These are phyloP conservation scores for Plagodis dolabraria DNA, from an alignment of 2,888 invertebrate genomes.

Conservation along the genomic window DNA sequence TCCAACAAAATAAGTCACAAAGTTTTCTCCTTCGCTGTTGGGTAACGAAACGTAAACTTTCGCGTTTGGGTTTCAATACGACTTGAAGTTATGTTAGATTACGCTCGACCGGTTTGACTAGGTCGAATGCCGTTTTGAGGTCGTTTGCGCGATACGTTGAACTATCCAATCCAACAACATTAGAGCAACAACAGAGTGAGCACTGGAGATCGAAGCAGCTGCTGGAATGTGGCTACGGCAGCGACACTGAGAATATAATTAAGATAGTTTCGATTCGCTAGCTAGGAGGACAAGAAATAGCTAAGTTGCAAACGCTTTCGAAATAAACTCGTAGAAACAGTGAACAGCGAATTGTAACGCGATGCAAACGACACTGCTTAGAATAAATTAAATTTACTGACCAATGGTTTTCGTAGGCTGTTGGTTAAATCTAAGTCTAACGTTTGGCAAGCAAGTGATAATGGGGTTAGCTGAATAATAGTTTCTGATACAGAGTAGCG, in stretches of 20 bases:
- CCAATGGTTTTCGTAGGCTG: slow-evolving; percentile 49
- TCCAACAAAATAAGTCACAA: slow-evolving; percentile 39
- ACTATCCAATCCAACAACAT: slow-evolving; percentile 49
- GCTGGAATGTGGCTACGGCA: slow-evolving; percentile 50
- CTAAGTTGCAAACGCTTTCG: slow-evolving; percentile 59
- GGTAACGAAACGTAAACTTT: slow-evolving; percentile 77
- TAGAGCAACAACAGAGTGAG: slow-evolving; percentile 56
- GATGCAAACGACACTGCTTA: slow-evolving; percentile 43
- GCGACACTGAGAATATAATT: slow-evolving; percentile 57
- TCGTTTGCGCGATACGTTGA: slow-evolving; percentile 73
- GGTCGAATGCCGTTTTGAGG: slow-evolving; percentile 83
- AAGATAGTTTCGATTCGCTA: slow-evolving; percentile 71
- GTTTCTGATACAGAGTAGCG: slow-evolving; percentile 31
- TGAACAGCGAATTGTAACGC: slow-evolving; percentile 29
- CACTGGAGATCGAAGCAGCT: slow-evolving; percentile 41
- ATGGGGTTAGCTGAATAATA: slow-evolving; percentile 36
- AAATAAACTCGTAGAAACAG: slow-evolving; percentile 50
- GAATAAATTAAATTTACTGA: slow-evolving; percentile 50
- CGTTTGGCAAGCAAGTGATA: slow-evolving; percentile 48
- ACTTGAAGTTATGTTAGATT: slow-evolving; percentile 78
- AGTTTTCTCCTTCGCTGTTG: slow-evolving; percentile 37
- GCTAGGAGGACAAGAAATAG: slow-evolving; percentile 65
- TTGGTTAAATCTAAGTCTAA: slow-evolving; percentile 32
- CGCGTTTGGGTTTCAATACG: slow-evolving; percentile 77
- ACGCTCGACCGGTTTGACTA: slow-evolving; percentile 69